These are phyloP conservation scores for Pavo muticus DNA, from an alignment of 2,113 vertebrate species.

Conservation along the genomic window DNA sequence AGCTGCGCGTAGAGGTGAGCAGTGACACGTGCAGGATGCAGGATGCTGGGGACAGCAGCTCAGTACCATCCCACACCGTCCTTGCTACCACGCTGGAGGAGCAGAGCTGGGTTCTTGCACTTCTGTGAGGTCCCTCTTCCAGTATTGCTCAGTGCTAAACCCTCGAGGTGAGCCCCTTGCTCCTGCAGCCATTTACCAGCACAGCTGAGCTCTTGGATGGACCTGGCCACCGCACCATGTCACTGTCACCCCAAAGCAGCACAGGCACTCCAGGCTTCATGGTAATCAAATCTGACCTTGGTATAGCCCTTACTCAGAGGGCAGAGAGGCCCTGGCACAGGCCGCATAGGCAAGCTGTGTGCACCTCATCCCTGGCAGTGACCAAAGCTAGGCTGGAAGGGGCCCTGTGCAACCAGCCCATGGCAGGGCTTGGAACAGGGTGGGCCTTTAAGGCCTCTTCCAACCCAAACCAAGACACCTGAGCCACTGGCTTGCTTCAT, in stretches of 20 bases:
- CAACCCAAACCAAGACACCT: background rate
- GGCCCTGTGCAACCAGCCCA: background rate
- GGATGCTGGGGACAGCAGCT: background rate
- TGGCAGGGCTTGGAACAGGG: background rate
- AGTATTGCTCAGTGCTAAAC: background rate
- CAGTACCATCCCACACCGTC: background rate
- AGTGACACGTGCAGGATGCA: background rate
- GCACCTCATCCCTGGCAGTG: background rate
- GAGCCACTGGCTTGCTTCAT: background rate
- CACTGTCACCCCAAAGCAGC: background rate
- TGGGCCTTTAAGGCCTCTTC: too few species aligned
- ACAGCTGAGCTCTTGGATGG: background rate
- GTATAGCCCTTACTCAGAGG: background rate
- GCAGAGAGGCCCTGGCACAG: too few species aligned
- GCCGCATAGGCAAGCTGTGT: background rate
- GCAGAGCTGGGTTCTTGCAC: background rate
- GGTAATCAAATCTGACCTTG: background rate
- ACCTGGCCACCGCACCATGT: background rate
- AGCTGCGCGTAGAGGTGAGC: background rate
- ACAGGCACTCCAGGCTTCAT: background rate
- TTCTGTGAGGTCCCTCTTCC: background rate
- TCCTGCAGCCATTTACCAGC: background rate
- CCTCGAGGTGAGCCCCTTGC: background rate
- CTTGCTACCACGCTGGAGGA: fast-evolving
- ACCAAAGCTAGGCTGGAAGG: background rate